These are phyloP conservation scores for Steatornis caripensis DNA, from an alignment of 2,113 vertebrate species.

Conservation along the genomic window DNA sequence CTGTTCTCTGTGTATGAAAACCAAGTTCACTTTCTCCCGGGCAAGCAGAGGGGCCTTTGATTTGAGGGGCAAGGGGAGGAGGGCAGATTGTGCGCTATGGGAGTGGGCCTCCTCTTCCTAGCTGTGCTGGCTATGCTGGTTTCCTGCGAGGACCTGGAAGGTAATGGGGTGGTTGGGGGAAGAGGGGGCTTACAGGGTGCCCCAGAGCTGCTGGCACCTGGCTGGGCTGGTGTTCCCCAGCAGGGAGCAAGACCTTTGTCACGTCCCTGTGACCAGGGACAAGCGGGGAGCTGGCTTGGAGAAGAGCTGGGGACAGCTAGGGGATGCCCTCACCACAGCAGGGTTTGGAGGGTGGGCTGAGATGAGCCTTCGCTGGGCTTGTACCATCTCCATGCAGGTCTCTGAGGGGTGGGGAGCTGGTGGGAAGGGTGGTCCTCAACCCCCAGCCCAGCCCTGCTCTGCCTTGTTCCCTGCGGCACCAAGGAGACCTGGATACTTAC, in stretches of 20 bases:
- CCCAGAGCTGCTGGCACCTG: neutral
- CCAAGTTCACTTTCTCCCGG: neutral
- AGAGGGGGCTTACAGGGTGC: neutral
- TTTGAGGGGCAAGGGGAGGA: neutral
- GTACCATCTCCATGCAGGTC: neutral
- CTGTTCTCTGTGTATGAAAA: neutral
- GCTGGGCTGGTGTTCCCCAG: neutral
- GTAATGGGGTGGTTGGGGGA: neutral
- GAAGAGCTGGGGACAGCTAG: neutral
- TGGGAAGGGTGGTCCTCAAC: neutral
- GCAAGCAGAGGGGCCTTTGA: neutral
- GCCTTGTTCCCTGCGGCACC: neutral
- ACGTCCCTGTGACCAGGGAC: fast-evolving
- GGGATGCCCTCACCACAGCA: neutral
- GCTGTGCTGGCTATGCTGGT: neutral
- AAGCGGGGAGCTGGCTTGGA: neutral
- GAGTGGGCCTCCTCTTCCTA: neutral
- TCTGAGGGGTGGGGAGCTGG: neutral
- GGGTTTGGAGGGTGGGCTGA: neutral
- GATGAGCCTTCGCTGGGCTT: neutral
- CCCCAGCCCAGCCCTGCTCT: neutral
- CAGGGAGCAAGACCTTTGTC: neutral
- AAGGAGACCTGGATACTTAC: slow-evolving; percentile 66
- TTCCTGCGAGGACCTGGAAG: slow-evolving; percentile 23
- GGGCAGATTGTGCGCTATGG: neutral